Percentiles rank a stretch among this genome's conserved stretches.
These are phyloP conservation scores for Eretmochelys imbricata DNA, from an alignment of 2,113 vertebrate genomes.

Conservation along the genomic window DNA sequence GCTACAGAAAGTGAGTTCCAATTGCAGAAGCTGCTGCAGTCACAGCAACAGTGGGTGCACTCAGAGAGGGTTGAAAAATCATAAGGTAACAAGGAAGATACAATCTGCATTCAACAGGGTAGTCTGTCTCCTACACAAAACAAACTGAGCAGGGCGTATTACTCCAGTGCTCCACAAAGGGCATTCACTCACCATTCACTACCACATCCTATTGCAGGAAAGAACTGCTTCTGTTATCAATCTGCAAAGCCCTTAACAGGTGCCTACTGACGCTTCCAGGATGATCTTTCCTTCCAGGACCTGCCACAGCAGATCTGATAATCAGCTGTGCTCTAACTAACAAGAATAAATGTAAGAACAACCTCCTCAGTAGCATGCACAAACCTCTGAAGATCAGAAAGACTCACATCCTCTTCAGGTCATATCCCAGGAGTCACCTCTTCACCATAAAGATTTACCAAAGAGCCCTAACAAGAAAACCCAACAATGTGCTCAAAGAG, in stretches of 20 bases:
- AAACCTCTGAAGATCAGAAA: neutral
- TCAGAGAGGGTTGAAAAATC: neutral
- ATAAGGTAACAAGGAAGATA: neutral
- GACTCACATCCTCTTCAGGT: neutral
- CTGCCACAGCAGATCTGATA: rapidly evolving
- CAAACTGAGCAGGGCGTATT: neutral
- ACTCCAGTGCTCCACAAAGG: rapidly evolving
- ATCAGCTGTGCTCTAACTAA: neutral
- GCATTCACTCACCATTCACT: neutral
- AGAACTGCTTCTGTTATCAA: neutral
- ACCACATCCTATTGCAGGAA: neutral
- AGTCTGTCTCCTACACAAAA: neutral
- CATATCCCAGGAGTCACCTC: neutral
- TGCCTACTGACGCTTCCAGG: neutral
- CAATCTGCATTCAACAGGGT: neutral
- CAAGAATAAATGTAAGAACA: neutral
- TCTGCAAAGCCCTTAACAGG: no score
- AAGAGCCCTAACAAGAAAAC: neutral
- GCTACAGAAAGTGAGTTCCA: neutral
- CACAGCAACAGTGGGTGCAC: neutral
- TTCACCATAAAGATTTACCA: neutral
- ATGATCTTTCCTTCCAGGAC: neutral
- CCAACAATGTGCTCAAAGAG: neutral
- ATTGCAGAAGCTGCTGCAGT: neutral
- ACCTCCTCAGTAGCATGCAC: neutral